Evolutionary conservation across 2,888 invertebrate species (phyloP), one percentile per base, ranked within the genome.

Genomic region (Mechanitis messenoides): DNA sequence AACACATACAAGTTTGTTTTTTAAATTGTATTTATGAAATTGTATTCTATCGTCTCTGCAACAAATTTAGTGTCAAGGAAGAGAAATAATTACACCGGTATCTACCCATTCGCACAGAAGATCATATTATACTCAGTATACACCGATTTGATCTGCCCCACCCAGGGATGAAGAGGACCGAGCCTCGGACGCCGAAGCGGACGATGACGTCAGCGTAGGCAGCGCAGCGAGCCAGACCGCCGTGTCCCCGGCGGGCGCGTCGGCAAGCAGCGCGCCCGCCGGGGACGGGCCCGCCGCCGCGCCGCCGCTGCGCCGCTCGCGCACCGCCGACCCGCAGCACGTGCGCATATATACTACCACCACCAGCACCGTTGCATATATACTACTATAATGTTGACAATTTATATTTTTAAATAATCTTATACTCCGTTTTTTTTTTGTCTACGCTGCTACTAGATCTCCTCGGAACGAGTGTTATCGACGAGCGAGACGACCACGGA

Each of bases 251-350:
- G 89, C 88, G 70, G 84, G 80, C 0, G 81, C 82, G 1, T 87
- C 87, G 0, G 77, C 87, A 0, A 85, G 85, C 68, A 88, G 88
- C 61, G 88, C 89, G 0, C 89, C 89, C 0, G 82, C 71, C 46
- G 73, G 69, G 11, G 82, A 71, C 46, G 73, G 69, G 11, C 75
- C 72, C 46, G 60, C 62, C 35, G 60, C 59, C 1, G 57, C 81
- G 0, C 84, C 87, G 0, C 83, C 90, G 0, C 65, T 88, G 57
- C 76, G 85, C 12, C 78, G 91, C 3, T 91, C 90, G 0, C 85
- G 83, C 31, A 88, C 91, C 0, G 80, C 86, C 3, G 75, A 76
- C 33, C 73, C 81, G 1, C 79, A 79, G 9, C 42, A 42, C 42
- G 42, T 42, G 42, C 42, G 42, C 9, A 38, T 38, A 6, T 38